Conservation (phyloP, 2,113 vertebrate species). For the Vulpes vulpes region DNA sequence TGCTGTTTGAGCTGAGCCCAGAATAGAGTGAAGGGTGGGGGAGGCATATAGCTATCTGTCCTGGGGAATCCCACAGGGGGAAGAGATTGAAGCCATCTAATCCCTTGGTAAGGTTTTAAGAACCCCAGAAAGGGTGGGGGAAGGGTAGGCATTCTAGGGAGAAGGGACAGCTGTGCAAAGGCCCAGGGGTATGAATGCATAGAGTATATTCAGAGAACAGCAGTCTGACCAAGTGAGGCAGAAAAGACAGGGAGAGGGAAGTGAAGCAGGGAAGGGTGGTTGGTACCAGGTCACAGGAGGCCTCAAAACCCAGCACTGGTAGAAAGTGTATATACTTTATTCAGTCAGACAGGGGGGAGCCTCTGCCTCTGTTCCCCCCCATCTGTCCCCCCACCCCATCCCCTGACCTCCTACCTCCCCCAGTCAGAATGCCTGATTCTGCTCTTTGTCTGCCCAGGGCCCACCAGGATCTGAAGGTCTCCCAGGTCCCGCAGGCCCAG, state of each 20-base stretch:
- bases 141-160: not conserved
- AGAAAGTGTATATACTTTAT: rapidly evolving
- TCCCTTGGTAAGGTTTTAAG: not conserved
- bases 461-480: slow-evolving; percentile 92
- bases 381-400: not conserved
- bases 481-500: slow-evolving; percentile 90
- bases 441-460: slow-evolving; percentile 87
- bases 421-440: not conserved
- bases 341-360: not conserved
- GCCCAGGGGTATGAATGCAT: not conserved
- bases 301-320: not conserved
- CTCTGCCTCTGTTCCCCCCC: not conserved
- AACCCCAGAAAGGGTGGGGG: not conserved
- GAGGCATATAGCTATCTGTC: not conserved
- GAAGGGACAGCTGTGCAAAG: not conserved
- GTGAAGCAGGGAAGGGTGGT: not conserved
- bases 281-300: not conserved
- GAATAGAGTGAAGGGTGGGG: not conserved
- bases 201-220: not conserved
- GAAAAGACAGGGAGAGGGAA: not conserved
- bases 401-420: not conserved
- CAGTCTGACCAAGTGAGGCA: not conserved
- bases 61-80: not conserved
- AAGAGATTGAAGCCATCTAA: not conserved
- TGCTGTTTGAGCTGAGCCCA: not conserved